Percentiles rank a stretch among this genome's conserved stretches.
These are phyloP conservation scores for Synodontis membranacea DNA, from an alignment of 2,113 vertebrate species.

Conservation along the genomic window DNA sequence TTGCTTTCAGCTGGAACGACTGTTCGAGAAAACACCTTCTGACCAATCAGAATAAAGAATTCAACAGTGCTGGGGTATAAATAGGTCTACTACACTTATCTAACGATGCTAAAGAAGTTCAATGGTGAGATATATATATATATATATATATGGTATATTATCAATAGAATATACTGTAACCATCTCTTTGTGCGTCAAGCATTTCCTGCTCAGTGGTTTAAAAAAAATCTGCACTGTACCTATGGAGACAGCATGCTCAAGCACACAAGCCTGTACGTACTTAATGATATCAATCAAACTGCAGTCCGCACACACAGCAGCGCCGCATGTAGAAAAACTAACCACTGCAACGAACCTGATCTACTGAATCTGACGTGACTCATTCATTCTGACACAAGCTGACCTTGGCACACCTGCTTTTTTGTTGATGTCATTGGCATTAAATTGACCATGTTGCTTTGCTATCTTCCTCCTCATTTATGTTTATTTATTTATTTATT, in stretches of 20 bases:
- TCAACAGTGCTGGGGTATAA: not conserved
- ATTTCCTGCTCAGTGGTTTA: not conserved
- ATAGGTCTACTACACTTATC: not conserved
- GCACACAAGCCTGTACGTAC: not conserved
- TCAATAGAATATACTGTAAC: not conserved
- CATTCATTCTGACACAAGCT: not conserved
- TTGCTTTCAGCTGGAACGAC: not conserved
- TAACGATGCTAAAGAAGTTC: not conserved
- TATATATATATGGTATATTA: too few species aligned
- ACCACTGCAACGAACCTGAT: not conserved
- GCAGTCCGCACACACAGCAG: not conserved
- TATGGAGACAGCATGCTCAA: conserved; percentile 5
- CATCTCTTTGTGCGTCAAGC: not conserved
- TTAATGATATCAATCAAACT: not conserved
- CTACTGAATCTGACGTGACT: not conserved
- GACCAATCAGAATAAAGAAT: not conserved
- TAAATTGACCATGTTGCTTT: not conserved
- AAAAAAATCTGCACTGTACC: not conserved
- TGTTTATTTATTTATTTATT: too few species aligned
- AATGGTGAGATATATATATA: too few species aligned
- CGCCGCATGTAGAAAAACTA: not conserved
- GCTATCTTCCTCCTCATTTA: not conserved
- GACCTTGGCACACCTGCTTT: not conserved
- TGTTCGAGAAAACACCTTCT: not conserved
- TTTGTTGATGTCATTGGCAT: not conserved